phyloP scores from a whole-genome alignment of 2,113 vertebrate genomes.

The Eidolon helvum region DNA sequence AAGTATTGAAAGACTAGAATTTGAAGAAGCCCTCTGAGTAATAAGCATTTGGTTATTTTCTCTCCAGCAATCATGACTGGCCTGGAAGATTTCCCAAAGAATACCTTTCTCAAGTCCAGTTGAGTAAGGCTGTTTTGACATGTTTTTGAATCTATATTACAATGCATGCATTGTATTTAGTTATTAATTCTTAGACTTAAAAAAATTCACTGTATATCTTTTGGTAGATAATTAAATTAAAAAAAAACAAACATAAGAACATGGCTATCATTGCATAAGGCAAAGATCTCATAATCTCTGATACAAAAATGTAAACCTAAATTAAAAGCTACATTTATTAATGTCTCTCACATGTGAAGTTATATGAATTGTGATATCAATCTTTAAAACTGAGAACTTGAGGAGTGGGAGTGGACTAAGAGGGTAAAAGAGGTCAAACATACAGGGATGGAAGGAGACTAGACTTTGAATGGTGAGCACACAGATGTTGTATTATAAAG shows the following conservation, averaged over 20 bases:
- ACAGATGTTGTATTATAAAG: background rate
- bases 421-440: background rate
- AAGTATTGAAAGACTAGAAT: background rate
- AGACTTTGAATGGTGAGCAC: background rate
- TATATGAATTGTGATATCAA: background rate
- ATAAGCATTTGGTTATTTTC: slow-evolving; percentile 31
- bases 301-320: background rate
- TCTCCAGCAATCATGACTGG: background rate
- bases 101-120: background rate
- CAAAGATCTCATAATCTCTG: slow-evolving; percentile 1
- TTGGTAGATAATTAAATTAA: background rate
- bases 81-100: slow-evolving; percentile 37
- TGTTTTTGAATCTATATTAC: slow-evolving; percentile 1
- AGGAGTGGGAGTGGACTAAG: background rate
- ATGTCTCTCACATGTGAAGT: background rate
- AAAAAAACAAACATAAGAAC: background rate
- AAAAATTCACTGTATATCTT: background rate
- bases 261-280: background rate
- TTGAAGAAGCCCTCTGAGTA: background rate
- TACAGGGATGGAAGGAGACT: background rate
- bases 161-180: background rate
- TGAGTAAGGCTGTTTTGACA: background rate
- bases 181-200: slow-evolving; percentile 29
- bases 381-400: slow-evolving; percentile 33
- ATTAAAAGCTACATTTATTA: slow-evolving; percentile 7